Evolutionary conservation across 2,888 invertebrate genomes (phyloP).

Genomic region (Philonicus albiceps): DNA sequence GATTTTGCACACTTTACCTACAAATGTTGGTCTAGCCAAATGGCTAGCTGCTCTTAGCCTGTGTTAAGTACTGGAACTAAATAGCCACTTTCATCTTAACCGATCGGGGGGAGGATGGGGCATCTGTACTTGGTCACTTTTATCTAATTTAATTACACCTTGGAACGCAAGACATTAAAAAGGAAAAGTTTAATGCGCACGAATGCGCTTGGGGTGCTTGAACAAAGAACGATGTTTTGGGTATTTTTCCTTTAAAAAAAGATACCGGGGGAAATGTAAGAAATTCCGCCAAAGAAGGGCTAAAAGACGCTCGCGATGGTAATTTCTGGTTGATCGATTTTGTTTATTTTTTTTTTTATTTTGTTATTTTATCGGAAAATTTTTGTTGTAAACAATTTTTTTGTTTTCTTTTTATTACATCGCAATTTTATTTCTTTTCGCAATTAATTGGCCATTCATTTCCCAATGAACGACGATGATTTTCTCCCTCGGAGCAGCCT

Average conservation of each 20-base stretch:
- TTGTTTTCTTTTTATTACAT: not conserved
- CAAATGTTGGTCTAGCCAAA: not conserved
- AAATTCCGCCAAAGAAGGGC: not conserved
- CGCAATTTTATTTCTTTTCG: not conserved
- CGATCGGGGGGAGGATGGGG: not conserved
- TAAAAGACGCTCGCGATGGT: not conserved
- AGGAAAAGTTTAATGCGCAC: slow-evolving; percentile 3
- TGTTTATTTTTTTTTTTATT: not conserved
- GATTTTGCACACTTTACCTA: not conserved
- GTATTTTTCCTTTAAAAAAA: not conserved
- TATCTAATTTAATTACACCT: not conserved
- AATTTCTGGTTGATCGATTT: not conserved
- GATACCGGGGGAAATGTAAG: not conserved
- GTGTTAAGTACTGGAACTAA: not conserved
- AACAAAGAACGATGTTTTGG: not conserved
- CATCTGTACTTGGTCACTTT: not conserved
- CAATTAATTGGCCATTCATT: slow-evolving; percentile 3
- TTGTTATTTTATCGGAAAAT: not conserved
- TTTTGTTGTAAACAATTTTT: not conserved
- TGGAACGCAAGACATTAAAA: not conserved
- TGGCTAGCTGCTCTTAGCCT: not conserved
- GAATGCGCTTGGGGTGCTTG: not conserved
- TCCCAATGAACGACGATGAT: not conserved
- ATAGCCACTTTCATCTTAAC: not conserved
- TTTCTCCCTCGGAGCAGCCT: not conserved